Conservation (phyloP, 2,113 vertebrate genomes). For the Ceyx cyanopectus region DNA sequence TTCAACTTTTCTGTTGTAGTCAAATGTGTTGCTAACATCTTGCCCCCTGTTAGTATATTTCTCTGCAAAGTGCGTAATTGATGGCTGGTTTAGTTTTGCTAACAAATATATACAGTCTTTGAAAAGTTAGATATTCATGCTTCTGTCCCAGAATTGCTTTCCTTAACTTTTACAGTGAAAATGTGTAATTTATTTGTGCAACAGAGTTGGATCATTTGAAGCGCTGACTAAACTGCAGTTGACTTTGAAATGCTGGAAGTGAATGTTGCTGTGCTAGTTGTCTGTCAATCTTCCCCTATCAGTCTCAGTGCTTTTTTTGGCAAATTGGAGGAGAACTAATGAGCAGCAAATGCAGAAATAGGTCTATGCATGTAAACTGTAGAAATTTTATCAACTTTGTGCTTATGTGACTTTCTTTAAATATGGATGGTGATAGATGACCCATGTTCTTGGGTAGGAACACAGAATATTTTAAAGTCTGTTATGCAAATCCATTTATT, state of each 20-base stretch:
- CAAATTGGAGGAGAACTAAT: background rate
- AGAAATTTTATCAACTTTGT: background rate
- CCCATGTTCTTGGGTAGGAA: background rate
- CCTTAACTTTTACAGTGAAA: background rate
- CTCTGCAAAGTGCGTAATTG: background rate
- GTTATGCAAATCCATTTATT: background rate
- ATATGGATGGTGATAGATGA: background rate
- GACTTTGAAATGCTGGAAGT: background rate
- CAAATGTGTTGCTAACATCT: background rate
- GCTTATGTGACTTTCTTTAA: background rate
- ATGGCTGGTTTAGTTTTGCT: background rate
- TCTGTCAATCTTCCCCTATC: background rate
- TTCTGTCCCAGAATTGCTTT: background rate
- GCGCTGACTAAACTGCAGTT: background rate
- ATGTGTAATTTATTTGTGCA: background rate
- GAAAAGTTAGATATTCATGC: background rate
- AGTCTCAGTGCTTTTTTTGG: background rate
- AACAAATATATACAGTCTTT: background rate
- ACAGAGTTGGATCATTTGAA: background rate
- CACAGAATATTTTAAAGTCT: background rate
- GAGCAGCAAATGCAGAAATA: background rate
- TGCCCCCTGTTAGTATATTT: background rate
- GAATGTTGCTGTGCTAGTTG: background rate
- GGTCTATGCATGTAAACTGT: background rate
- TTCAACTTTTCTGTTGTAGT: background rate